phyloP scores from a whole-genome alignment of 1,140 invertebrate genomes.

The Mesaphorura yosii region DNA sequence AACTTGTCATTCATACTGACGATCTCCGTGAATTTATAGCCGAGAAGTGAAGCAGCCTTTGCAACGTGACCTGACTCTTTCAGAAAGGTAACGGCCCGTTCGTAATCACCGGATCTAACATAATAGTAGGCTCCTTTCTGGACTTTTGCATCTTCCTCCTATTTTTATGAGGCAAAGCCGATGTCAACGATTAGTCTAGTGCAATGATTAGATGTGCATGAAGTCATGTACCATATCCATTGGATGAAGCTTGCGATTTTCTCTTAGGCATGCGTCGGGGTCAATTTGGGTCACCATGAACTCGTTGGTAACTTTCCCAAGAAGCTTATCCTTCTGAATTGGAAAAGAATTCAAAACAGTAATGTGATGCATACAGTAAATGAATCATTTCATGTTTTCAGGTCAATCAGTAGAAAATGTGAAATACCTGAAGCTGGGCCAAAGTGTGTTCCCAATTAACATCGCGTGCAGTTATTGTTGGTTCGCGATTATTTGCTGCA shows the following conservation, averaged over 20 bases:
- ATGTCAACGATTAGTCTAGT: too few relatives aligned
- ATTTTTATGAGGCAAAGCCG: too few relatives aligned
- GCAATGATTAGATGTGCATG: too few relatives aligned
- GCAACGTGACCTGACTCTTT: conserved; percentile 15
- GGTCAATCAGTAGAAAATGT: too few relatives aligned
- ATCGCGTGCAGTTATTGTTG: conserved; percentile 14
- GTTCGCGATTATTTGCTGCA: neutral
- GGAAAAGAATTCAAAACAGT: too few relatives aligned
- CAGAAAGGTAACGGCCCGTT: conserved; percentile 11
- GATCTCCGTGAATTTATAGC: conserved; percentile 2
- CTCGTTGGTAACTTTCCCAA: conserved; percentile 1
- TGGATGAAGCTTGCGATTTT: conserved; percentile 69
- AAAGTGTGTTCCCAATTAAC: conserved; percentile 28
- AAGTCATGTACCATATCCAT: conserved; percentile 60
- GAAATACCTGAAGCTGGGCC: too few relatives aligned
- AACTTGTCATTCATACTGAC: neutral
- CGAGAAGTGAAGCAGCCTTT: conserved; percentile 10
- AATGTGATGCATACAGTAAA: too few relatives aligned
- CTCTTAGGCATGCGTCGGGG: conserved; percentile 78
- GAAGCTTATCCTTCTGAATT: conserved; percentile 15
- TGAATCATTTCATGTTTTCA: too few relatives aligned
- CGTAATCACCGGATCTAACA: conserved; percentile 8
- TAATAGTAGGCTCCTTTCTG: conserved; percentile 22
- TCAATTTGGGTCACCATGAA: conserved; percentile 64
- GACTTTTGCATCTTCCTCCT: conserved; percentile 23